phyloP scores from a whole-genome alignment of 2,888 invertebrate species.

The Adineta ricciae region DNA sequence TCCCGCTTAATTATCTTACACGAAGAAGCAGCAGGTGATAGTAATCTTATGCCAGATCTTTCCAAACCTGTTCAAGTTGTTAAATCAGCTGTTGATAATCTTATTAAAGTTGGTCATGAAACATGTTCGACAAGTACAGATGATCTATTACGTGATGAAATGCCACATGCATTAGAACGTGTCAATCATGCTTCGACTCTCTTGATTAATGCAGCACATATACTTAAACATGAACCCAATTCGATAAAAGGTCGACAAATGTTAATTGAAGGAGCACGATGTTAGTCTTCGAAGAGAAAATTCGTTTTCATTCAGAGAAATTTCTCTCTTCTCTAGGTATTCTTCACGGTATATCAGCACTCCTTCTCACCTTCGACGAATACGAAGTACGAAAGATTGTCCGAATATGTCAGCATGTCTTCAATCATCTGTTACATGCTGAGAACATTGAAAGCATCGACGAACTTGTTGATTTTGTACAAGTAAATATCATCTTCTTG shows the following conservation, averaged over 20 bases:
- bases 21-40: constrained; percentile 96
- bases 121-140: constrained; percentile 96
- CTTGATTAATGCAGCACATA: constrained; percentile 84
- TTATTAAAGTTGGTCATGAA: constrained; percentile 92
- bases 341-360: constrained; percentile 87
- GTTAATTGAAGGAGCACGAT: constrained; percentile 54
- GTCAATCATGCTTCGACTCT: constrained; percentile 88
- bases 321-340: constrained; percentile 59
- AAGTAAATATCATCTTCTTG: constrained; percentile 56
- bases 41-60: constrained; percentile 98
- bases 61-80: constrained; percentile 91
- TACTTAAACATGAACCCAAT: constrained; percentile 84
- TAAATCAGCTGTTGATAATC: constrained; percentile 88
- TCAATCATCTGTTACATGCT: constrained; percentile 91
- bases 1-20: constrained; percentile 94
- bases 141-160: constrained; percentile 84
- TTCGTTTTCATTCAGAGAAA: neutral
- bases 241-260: constrained; percentile 73
- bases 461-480: constrained; percentile 87
- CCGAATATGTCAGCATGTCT: constrained; percentile 84
- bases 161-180: constrained; percentile 82
- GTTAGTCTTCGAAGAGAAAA: constrained; percentile 37
- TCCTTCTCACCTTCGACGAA: constrained; percentile 91
- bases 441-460: constrained; percentile 98
- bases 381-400: constrained; percentile 97